A percentile compares a stretch with the other conserved stretches of the same genome.
Evolutionary conservation across 2,797 vertebrate genomes (phyloP).

Genomic region (Gobionotothen gibberifrons): DNA sequence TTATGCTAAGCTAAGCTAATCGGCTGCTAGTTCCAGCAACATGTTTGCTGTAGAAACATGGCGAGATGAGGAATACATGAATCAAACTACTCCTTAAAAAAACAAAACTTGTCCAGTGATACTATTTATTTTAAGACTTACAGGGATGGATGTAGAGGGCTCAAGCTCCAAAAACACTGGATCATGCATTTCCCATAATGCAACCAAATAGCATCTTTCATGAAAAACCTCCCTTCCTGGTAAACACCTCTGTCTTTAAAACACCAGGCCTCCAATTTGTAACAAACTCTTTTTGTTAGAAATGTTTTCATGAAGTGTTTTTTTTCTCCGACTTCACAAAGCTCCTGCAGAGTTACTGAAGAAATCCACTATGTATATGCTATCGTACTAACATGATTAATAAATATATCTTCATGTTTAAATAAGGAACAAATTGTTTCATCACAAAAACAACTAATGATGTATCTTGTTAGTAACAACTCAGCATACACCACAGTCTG

Average conservation of each 20-base stretch:
- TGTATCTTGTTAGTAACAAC: not conserved
- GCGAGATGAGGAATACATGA: not conserved
- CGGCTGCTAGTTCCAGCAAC: not conserved
- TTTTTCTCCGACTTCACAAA: not conserved
- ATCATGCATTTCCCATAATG: constrained; percentile 5
- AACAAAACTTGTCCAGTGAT: too few species aligned
- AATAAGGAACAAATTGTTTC: not conserved
- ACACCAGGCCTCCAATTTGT: not conserved
- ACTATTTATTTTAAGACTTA: too few species aligned
- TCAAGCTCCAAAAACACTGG: not conserved
- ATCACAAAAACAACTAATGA: not conserved
- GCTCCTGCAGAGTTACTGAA: not conserved
- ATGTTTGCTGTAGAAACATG: not conserved
- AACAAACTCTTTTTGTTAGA: not conserved
- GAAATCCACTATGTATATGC: too few species aligned
- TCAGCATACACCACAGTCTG: not conserved
- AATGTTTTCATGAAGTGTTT: not conserved
- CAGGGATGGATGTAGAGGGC: not conserved
- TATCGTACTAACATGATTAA: not conserved
- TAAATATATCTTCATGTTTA: not conserved
- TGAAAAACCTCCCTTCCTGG: not conserved
- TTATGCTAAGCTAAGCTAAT: constrained; percentile 3
- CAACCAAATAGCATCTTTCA: not conserved
- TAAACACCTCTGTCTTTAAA: not conserved
- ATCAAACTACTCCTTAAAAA: too few species aligned